phyloP scores from a whole-genome alignment of 2,888 invertebrate species.

The Drosophila formosana region DNA sequence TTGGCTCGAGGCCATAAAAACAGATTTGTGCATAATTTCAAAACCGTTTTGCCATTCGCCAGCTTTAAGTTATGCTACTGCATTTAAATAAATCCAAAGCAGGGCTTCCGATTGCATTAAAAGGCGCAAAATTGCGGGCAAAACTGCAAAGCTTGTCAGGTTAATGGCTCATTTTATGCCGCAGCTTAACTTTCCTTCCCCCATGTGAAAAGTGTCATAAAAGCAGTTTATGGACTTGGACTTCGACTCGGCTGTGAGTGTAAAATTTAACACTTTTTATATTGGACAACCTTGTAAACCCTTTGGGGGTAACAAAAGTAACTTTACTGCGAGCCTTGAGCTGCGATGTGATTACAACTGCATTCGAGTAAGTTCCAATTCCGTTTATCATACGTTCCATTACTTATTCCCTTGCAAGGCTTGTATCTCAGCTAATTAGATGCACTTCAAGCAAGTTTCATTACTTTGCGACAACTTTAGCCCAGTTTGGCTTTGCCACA shows the following conservation, averaged over 20 bases:
- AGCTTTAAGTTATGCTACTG: conserved; percentile 37
- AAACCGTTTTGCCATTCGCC: conserved; percentile 41
- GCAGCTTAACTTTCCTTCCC: conserved; percentile 6
- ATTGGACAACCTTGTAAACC: conserved; percentile 3
- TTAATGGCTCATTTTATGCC: conserved; percentile 47
- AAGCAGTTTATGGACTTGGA: conserved; percentile 21
- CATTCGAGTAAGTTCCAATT: background rate
- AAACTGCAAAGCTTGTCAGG: conserved; percentile 29
- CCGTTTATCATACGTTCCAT: background rate
- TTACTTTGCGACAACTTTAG: conserved; percentile 6
- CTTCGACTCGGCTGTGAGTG: background rate
- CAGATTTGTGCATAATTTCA: conserved; percentile 71
- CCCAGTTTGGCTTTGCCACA: conserved; percentile 13
- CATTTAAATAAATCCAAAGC: conserved; percentile 26
- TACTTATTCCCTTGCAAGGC: background rate
- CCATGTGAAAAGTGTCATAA: conserved; percentile 14
- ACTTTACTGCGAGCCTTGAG: background rate
- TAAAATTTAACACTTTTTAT: conserved; percentile 20
- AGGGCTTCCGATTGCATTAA: conserved; percentile 11
- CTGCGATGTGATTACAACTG: background rate
- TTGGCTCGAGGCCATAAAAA: conserved; percentile 55
- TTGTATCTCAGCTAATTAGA: conserved; percentile 16
- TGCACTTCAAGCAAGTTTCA: conserved; percentile 1
- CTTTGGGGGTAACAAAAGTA: conserved; percentile 1
- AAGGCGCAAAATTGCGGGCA: no score